Evolutionary conservation across 2,888 invertebrate genomes (phyloP).

Genomic region (Alentia gelatinosa): DNA sequence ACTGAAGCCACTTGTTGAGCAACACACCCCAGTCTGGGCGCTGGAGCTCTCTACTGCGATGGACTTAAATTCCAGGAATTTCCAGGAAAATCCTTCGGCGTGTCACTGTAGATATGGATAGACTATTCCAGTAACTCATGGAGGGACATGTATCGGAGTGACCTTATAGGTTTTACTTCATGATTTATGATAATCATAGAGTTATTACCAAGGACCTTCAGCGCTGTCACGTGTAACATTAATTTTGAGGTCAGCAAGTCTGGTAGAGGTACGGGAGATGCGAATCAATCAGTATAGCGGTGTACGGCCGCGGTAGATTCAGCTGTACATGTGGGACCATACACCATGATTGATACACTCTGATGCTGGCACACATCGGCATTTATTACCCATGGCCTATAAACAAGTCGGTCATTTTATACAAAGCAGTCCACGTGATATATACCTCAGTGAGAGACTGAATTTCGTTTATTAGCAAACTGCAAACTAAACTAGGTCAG

Average conservation of each 20-base stretch:
- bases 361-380: background rate
- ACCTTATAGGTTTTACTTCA: too few species aligned
- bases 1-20: background rate
- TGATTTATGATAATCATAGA: background rate
- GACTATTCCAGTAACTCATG: background rate
- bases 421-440: background rate
- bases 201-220: background rate
- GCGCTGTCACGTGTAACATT: background rate
- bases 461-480: background rate
- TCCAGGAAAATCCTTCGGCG: background rate
- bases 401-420: too few species aligned
- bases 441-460: background rate
- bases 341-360: background rate
- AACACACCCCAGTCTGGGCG: background rate
- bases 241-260: background rate
- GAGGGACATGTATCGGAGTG: background rate
- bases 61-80: background rate
- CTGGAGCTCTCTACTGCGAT: background rate
- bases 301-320: background rate
- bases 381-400: background rate
- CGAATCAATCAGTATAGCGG: background rate
- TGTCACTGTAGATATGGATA: background rate
- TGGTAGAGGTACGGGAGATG: background rate
- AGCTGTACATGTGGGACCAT: background rate
- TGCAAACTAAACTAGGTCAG: too few species aligned